phyloP scores from a whole-genome alignment of 1,140 invertebrate species.

The Vollenhovia emeryi region DNA sequence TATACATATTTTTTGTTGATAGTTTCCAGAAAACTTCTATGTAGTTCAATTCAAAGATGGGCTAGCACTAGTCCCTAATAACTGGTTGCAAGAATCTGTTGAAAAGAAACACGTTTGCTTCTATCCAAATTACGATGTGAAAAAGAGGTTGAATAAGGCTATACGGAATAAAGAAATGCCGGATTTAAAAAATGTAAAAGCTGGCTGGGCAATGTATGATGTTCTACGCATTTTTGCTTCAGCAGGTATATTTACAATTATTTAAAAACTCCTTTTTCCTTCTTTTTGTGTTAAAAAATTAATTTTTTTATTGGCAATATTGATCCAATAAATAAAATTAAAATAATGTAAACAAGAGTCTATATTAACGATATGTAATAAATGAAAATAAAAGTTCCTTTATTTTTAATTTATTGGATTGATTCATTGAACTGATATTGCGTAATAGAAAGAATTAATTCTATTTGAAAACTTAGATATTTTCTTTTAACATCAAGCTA shows the following conservation, averaged over 20 bases:
- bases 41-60: slow-evolving; percentile 1
- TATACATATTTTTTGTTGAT: background rate
- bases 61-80: slow-evolving; percentile 29
- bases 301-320: no score
- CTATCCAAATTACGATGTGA: slow-evolving; percentile 9
- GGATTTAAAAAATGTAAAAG: slow-evolving; percentile 28
- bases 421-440: no score
- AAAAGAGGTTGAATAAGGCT: slow-evolving; percentile 29
- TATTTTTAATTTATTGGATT: no score
- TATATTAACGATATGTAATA: no score
- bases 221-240: slow-evolving; percentile 29
- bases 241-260: slow-evolving; percentile 3
- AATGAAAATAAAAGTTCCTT: no score
- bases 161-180: slow-evolving; percentile 9
- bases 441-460: no score
- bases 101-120: slow-evolving; percentile 31
- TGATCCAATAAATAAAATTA: no score
- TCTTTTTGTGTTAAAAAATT: background rate
- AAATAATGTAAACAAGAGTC: no score
- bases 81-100: background rate
- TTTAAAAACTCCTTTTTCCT: background rate
- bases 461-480: no score
- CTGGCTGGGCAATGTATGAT: slow-evolving; percentile 25
- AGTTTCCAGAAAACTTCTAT: slow-evolving; percentile 27
- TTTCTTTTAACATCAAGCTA: no score